Evolutionary conservation across 2,113 vertebrate species (phyloP).

Genomic region (Serilophus lunatus): DNA sequence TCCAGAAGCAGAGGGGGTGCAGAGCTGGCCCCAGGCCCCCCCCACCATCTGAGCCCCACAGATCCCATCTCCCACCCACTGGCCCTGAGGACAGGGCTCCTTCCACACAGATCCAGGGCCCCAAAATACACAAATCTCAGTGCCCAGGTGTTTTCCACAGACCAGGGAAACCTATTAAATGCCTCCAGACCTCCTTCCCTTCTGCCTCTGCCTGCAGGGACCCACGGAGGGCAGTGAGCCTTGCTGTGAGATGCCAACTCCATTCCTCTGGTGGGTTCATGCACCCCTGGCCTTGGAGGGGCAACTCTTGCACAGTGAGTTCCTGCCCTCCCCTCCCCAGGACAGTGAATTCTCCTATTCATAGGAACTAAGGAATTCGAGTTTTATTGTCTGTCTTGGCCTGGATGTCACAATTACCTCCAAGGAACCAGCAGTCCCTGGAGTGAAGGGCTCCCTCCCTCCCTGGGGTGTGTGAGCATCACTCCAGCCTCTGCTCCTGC

Average conservation of each 20-base stretch:
- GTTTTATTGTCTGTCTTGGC: not conserved
- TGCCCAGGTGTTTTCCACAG: not conserved
- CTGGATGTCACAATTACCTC: fast-evolving
- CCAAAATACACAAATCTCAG: not conserved
- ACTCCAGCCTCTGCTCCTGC: fast-evolving
- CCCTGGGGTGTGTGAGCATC: fast-evolving
- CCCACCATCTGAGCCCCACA: fast-evolving
- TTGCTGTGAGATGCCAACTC: fast-evolving
- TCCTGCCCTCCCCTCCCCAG: not conserved
- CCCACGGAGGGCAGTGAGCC: not conserved
- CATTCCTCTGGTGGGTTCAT: not conserved
- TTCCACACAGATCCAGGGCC: fast-evolving
- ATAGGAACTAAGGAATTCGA: not conserved
- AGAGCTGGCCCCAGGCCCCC: not conserved
- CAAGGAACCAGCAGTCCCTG: fast-evolving
- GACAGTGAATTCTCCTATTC: fast-evolving
- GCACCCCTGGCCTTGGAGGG: not conserved
- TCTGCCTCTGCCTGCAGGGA: not conserved
- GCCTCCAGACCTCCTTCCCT: not conserved
- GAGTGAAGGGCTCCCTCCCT: not conserved
- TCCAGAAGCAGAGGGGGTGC: not conserved
- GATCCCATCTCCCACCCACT: not conserved
- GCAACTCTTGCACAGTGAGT: fast-evolving
- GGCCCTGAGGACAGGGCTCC: not conserved
- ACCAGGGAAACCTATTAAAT: not conserved